Evolutionary conservation across 1,140 invertebrate genomes (phyloP).

Genomic region (Battus philenor): DNA sequence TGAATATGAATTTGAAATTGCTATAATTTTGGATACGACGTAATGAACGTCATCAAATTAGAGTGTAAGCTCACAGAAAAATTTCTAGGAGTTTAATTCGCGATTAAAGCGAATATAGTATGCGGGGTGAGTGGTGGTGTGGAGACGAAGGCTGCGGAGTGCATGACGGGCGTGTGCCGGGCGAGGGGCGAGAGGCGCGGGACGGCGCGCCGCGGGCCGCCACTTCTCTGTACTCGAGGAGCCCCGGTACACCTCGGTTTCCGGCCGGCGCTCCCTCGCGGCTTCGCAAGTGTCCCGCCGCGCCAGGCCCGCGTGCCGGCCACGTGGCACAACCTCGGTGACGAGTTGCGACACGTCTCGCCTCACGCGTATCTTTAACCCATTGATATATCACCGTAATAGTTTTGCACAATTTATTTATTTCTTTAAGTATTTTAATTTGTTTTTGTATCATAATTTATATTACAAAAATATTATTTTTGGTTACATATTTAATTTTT

Average conservation of each 20-base stretch:
- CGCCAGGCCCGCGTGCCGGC: constrained; percentile 52
- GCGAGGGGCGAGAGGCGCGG: constrained; percentile 34
- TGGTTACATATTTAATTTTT: no score
- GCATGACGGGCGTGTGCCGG: constrained; percentile 55
- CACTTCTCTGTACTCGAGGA: constrained; percentile 70
- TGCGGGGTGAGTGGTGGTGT: constrained; percentile 75
- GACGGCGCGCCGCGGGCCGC: constrained; percentile 58
- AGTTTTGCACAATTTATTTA: constrained; percentile 22
- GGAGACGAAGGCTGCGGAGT: constrained; percentile 67
- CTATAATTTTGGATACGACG: constrained; percentile 14
- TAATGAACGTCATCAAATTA: constrained; percentile 67
- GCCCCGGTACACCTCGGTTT: constrained; percentile 70
- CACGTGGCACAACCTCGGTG: constrained; percentile 58
- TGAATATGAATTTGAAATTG: not conserved
- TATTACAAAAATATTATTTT: constrained; percentile 43
- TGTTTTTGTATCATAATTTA: constrained; percentile 21
- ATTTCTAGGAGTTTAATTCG: constrained; percentile 72
- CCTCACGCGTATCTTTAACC: constrained; percentile 33
- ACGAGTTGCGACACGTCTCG: constrained; percentile 38
- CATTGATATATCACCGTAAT: constrained; percentile 60
- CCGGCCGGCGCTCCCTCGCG: constrained; percentile 67
- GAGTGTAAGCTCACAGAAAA: constrained; percentile 65
- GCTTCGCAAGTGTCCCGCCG: constrained; percentile 55
- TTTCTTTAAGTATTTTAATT: constrained; percentile 1
- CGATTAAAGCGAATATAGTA: constrained; percentile 74